Conservation (phyloP, 2,888 invertebrate species). For the Drosophila crucigera region DNA sequence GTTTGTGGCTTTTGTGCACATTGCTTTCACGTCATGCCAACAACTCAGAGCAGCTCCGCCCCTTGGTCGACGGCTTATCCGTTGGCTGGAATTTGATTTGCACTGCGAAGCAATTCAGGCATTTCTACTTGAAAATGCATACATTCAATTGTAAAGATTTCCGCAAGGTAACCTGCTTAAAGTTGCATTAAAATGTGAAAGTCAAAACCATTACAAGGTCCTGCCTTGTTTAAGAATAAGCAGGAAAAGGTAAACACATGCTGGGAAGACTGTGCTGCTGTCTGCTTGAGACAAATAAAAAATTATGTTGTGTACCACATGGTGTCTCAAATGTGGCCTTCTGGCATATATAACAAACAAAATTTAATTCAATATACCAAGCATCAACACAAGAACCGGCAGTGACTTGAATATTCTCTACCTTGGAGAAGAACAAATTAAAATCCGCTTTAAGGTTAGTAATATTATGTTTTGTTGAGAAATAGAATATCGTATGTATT, state of each 20-base stretch:
- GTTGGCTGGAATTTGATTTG: slow-evolving; percentile 52
- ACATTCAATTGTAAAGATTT: slow-evolving; percentile 26
- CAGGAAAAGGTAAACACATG: slow-evolving; percentile 28
- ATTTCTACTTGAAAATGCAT: slow-evolving; percentile 44
- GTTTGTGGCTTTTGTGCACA: slow-evolving; percentile 55
- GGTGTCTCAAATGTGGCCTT: slow-evolving; percentile 43
- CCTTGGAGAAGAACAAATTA: background rate
- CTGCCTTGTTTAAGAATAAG: slow-evolving; percentile 8
- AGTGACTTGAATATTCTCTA: slow-evolving; percentile 36
- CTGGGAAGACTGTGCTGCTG: slow-evolving; percentile 37
- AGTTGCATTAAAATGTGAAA: slow-evolving; percentile 38
- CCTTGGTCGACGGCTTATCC: slow-evolving; percentile 23
- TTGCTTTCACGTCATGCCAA: slow-evolving; percentile 43
- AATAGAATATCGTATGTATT: background rate
- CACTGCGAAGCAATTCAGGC: slow-evolving; percentile 35
- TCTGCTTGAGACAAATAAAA: slow-evolving; percentile 63
- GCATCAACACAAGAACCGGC: background rate
- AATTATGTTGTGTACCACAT: slow-evolving; percentile 72
- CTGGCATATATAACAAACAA: slow-evolving; percentile 57
- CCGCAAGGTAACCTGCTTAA: slow-evolving; percentile 37
- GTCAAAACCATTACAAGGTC: slow-evolving; percentile 1
- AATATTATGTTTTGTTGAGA: background rate
- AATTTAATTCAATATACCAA: slow-evolving; percentile 58
- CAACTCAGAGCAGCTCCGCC: slow-evolving; percentile 8
- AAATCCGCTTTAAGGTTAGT: background rate